These are phyloP conservation scores for Spicauda simplicius DNA, from an alignment of 2,888 invertebrate species.

Conservation along the genomic window DNA sequence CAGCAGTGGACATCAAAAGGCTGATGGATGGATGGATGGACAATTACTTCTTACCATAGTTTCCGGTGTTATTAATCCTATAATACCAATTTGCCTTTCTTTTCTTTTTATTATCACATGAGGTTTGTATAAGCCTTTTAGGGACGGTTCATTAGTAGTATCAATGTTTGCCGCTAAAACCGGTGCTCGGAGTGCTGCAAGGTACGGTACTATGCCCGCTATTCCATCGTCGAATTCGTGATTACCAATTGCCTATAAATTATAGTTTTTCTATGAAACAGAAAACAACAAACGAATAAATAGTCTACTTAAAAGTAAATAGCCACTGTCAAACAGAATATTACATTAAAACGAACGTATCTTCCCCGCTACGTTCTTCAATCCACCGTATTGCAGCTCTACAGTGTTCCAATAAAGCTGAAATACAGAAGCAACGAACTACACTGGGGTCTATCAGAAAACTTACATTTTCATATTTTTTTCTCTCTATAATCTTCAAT, in stretches of 20 bases:
- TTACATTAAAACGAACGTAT: too few relatives aligned
- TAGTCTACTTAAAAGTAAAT: too few relatives aligned
- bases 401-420: too few relatives aligned
- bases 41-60: slow-evolving; percentile 83
- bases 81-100: slow-evolving; percentile 90
- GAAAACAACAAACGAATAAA: slow-evolving; percentile 34
- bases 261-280: not conserved
- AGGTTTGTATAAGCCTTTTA: slow-evolving; percentile 86
- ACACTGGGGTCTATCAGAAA: too few relatives aligned
- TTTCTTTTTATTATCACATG: slow-evolving; percentile 87
- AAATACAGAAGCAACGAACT: too few relatives aligned
- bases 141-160: slow-evolving; percentile 85
- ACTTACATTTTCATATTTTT: too few relatives aligned
- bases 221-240: slow-evolving; percentile 94
- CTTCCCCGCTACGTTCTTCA: too few relatives aligned
- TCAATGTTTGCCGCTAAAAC: slow-evolving; percentile 91
- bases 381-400: too few relatives aligned
- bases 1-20: too few relatives aligned
- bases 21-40: too few relatives aligned
- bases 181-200: slow-evolving; percentile 86
- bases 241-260: slow-evolving; percentile 90
- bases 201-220: slow-evolving; percentile 88
- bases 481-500: too few relatives aligned
- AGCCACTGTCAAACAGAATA: too few relatives aligned
- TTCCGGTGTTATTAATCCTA: slow-evolving; percentile 90